Conservation (phyloP, 2,797 vertebrate genomes). For the Hylomyscus alleni region DNA sequence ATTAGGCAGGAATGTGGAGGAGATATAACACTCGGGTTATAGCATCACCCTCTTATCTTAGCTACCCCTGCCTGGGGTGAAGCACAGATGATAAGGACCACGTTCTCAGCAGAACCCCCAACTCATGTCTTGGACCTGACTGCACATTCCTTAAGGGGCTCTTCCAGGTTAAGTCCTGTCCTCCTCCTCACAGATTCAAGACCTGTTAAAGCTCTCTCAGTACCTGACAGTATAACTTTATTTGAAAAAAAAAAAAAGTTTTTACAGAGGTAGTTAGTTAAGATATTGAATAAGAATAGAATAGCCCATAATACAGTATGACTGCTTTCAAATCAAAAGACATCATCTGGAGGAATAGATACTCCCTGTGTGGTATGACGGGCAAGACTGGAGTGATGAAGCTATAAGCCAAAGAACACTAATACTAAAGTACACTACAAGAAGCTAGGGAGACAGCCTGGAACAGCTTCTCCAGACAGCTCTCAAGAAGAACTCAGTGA, state of each 20-base stretch:
- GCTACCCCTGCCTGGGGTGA: neutral
- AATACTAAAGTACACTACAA: neutral
- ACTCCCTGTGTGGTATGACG: neutral
- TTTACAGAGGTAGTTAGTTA: neutral
- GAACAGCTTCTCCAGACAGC: neutral
- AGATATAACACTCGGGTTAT: neutral
- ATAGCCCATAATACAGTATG: neutral
- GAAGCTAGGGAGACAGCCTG: neutral
- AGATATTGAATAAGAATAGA: constrained; percentile 8
- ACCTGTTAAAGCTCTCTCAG: neutral
- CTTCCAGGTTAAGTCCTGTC: constrained; percentile 12
- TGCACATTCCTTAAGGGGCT: neutral
- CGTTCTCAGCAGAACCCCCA: neutral
- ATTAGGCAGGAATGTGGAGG: neutral
- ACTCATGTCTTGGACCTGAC: neutral
- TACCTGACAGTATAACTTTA: neutral
- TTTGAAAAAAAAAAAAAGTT: constrained; percentile 21
- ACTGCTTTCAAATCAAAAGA: constrained; percentile 20
- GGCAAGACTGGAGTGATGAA: neutral
- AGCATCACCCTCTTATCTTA: neutral
- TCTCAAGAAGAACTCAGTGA: neutral
- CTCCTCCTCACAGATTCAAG: neutral
- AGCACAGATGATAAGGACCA: neutral
- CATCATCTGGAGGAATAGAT: neutral
- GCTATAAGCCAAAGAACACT: neutral